A percentile compares a stretch with the other conserved stretches of the same genome.
phyloP scores from a whole-genome alignment of 1,140 invertebrate species.

The Drosophila repleta region DNA sequence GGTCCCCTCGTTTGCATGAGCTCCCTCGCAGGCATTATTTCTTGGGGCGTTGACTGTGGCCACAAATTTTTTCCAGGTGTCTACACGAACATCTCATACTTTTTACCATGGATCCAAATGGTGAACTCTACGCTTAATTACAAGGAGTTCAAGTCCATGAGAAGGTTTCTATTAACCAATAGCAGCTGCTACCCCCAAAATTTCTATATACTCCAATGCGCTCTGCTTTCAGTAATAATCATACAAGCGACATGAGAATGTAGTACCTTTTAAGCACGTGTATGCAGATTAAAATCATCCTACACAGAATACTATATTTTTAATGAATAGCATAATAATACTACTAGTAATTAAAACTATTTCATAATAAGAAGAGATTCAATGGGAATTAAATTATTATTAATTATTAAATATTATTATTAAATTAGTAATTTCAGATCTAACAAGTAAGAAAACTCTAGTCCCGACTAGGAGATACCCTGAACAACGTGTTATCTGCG shows the following conservation, averaged over 20 bases:
- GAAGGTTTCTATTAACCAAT: neutral
- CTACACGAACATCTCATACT: conserved; percentile 58
- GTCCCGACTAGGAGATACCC: too few species aligned
- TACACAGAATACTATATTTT: too few species aligned
- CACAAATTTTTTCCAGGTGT: conserved; percentile 84
- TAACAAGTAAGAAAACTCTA: too few species aligned
- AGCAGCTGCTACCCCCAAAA: neutral
- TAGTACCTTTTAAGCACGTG: too few species aligned
- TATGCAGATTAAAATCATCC: too few species aligned
- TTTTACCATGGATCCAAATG: conserved; percentile 17
- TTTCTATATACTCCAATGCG: neutral
- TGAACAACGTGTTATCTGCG: too few species aligned
- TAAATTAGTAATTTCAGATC: too few species aligned
- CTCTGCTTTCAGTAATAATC: neutral
- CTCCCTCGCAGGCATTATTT: conserved; percentile 85
- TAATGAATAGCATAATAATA: too few species aligned
- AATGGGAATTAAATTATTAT: too few species aligned
- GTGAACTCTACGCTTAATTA: conserved; percentile 26
- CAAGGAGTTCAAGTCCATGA: neutral
- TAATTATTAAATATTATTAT: too few species aligned
- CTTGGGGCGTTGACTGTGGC: conserved; percentile 58
- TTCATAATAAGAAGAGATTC: too few species aligned
- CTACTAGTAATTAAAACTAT: too few species aligned
- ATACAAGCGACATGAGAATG: neutral
- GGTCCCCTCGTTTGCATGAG: conserved; percentile 37